phyloP scores from a whole-genome alignment of 2,113 vertebrate genomes.

The Sylvietta virens region DNA sequence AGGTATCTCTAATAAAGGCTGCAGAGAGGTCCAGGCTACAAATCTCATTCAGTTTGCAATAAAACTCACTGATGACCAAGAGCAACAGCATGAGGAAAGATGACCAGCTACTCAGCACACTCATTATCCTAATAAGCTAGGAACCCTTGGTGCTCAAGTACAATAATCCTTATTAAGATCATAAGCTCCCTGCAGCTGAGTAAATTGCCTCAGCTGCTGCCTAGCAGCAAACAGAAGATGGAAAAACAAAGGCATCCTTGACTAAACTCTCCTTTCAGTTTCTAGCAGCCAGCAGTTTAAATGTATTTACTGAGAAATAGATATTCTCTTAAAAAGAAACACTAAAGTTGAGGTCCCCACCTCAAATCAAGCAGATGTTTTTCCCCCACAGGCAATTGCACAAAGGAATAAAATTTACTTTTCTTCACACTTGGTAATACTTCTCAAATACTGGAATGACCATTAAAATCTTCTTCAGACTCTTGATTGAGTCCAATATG shows the following conservation, averaged over 20 bases:
- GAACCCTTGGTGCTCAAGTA: neutral
- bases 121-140: neutral
- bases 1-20: neutral
- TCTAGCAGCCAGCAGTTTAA: neutral
- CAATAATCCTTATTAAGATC: neutral
- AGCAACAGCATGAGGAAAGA: neutral
- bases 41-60: neutral
- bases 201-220: neutral
- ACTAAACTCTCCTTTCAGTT: neutral
- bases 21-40: neutral
- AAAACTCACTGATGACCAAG: neutral
- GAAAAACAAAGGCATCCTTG: neutral
- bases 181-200: neutral
- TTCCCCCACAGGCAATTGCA: neutral
- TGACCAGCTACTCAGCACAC: neutral
- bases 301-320: neutral
- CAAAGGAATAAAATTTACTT: neutral
- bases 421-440: neutral
- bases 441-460: neutral
- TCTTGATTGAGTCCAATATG: neutral
- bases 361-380: neutral
- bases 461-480: neutral
- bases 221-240: neutral
- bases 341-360: neutral
- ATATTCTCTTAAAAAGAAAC: neutral